phyloP scores from a whole-genome alignment of 1,140 invertebrate species.

The Drosophila sechellia region DNA sequence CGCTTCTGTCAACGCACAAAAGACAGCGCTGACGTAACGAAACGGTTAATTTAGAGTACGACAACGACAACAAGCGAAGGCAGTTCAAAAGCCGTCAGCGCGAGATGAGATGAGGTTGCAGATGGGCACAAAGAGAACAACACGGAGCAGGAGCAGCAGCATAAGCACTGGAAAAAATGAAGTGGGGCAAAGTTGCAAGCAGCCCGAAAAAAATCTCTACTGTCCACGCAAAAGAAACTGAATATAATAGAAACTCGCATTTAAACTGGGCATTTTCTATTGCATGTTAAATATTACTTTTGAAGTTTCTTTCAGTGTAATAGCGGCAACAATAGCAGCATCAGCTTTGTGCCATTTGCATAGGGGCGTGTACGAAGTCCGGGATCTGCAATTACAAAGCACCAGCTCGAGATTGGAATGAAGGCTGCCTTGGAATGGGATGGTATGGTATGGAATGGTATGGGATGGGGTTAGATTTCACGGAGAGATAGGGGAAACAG shows the following conservation, averaged over 20 bases:
- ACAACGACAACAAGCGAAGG: slow-evolving; percentile 54
- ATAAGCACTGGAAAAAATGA: slow-evolving; percentile 17
- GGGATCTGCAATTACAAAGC: slow-evolving; percentile 74
- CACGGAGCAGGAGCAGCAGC: slow-evolving; percentile 20
- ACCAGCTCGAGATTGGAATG: slow-evolving; percentile 28
- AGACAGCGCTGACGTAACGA: slow-evolving; percentile 75
- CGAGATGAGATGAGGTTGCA: slow-evolving; percentile 46
- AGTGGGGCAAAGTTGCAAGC: slow-evolving; percentile 5
- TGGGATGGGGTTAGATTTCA: neutral
- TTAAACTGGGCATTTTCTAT: neutral
- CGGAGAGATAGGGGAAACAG: neutral
- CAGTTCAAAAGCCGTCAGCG: slow-evolving; percentile 65
- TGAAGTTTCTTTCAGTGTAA: slow-evolving; percentile 5
- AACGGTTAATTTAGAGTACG: slow-evolving; percentile 79
- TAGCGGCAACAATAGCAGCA: slow-evolving; percentile 23
- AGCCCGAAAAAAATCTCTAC: neutral
- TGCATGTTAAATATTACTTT: neutral
- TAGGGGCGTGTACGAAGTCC: slow-evolving; percentile 67
- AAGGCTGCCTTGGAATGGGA: neutral
- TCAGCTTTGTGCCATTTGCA: slow-evolving; percentile 64
- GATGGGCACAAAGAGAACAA: slow-evolving; percentile 52
- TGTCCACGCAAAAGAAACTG: neutral
- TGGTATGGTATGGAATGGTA: neutral
- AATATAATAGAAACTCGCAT: neutral
- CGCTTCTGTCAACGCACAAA: slow-evolving; percentile 72